These are phyloP conservation scores for Acanthurus tractus DNA, from an alignment of 2,797 vertebrate genomes.

Conservation along the genomic window DNA sequence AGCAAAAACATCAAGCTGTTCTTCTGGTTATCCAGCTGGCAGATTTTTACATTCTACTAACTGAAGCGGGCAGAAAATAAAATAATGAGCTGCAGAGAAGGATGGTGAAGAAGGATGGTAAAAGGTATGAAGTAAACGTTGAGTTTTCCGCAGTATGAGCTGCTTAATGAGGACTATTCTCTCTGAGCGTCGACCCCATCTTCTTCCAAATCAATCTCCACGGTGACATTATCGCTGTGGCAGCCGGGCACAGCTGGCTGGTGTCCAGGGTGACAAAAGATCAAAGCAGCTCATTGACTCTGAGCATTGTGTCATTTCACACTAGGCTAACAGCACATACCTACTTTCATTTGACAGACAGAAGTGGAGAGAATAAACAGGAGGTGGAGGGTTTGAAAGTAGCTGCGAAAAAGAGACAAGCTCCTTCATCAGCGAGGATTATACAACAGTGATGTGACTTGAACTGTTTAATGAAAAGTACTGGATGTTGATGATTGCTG, in stretches of 20 bases:
- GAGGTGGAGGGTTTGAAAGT: slow-evolving; percentile 12
- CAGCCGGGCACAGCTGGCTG: slow-evolving; percentile 31
- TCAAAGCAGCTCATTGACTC: slow-evolving; percentile 40
- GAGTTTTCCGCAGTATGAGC: slow-evolving; percentile 62
- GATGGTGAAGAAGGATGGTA: slow-evolving; percentile 42
- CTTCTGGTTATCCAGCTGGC: slow-evolving; percentile 53
- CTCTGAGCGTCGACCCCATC: slow-evolving; percentile 54
- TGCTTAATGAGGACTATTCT: slow-evolving; percentile 73
- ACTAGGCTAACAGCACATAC: slow-evolving; percentile 19
- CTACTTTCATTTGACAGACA: slow-evolving; percentile 15
- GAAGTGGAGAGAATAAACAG: slow-evolving; percentile 28
- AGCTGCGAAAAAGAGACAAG: slow-evolving; percentile 12
- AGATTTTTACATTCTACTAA: slow-evolving; percentile 47
- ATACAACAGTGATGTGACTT: not conserved
- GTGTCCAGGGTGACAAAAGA: slow-evolving; percentile 24
- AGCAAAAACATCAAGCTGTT: slow-evolving; percentile 59
- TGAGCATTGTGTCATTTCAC: slow-evolving; percentile 30
- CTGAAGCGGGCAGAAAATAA: slow-evolving; percentile 56
- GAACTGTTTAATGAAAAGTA: not conserved
- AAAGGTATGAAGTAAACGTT: slow-evolving; percentile 57
- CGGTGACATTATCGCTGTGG: slow-evolving; percentile 61
- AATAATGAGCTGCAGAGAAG: slow-evolving; percentile 59
- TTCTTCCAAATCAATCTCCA: slow-evolving; percentile 72
- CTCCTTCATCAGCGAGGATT: slow-evolving; percentile 6
- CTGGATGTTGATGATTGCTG: not conserved